A percentile compares a stretch with the other conserved stretches of the same genome.
Evolutionary conservation across 1,140 invertebrate species (phyloP).

Genomic region (Ostrea edulis): DNA sequence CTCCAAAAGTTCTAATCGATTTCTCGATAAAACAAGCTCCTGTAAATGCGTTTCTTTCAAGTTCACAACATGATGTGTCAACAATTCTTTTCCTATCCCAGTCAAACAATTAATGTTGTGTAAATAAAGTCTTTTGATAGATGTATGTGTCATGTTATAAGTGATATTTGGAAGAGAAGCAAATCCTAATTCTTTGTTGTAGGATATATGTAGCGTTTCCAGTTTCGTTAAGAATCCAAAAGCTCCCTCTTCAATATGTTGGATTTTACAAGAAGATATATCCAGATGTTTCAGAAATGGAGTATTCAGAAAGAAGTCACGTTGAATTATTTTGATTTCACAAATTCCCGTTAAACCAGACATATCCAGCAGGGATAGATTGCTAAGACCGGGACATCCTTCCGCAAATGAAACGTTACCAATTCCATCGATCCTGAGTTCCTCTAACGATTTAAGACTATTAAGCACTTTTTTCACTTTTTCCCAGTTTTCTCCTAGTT

Average conservation of each 20-base stretch:
- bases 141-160: background rate
- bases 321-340: background rate
- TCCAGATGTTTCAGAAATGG: background rate
- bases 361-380: background rate
- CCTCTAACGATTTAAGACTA: background rate
- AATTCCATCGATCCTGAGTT: background rate
- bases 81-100: background rate
- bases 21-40: background rate
- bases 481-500: background rate
- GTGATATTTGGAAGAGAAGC: background rate
- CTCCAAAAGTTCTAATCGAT: background rate
- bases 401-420: background rate
- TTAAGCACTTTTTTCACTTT: background rate
- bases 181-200: background rate
- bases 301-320: background rate
- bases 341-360: background rate
- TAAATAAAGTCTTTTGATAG: background rate
- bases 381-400: background rate
- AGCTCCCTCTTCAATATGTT: background rate
- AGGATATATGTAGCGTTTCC: background rate
- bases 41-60: background rate
- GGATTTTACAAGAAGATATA: background rate
- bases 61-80: background rate
- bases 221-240: background rate
- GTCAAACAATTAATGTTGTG: conserved; percentile 3